Evolutionary conservation across 2,888 invertebrate genomes (phyloP).

Genomic region (Didymodactylos carnosus): DNA sequence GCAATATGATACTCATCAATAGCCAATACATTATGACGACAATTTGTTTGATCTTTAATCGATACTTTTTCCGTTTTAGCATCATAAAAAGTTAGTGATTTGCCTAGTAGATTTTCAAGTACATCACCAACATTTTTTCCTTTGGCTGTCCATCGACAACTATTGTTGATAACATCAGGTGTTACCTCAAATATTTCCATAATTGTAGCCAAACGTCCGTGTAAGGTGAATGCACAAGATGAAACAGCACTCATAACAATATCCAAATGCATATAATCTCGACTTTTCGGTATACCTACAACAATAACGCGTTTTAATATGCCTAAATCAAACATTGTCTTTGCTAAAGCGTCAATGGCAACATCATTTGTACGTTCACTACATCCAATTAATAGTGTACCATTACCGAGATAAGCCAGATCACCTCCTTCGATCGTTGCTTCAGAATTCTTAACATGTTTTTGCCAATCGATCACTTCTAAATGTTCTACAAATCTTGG

Average conservation of each 20-base stretch:
- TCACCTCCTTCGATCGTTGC: background rate
- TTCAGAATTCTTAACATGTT: background rate
- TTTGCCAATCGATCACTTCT: background rate
- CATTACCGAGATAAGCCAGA: background rate
- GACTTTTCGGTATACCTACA: background rate
- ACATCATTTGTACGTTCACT: background rate
- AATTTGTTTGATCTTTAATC: background rate
- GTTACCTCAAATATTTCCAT: background rate
- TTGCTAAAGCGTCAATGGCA: background rate
- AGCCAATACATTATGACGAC: background rate
- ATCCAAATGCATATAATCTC: background rate
- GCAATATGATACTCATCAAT: background rate
- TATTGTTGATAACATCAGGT: background rate
- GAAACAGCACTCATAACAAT: background rate
- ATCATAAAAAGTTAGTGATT: background rate
- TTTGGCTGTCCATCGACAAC: background rate
- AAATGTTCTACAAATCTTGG: background rate
- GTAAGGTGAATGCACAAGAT: background rate
- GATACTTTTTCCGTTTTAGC: background rate
- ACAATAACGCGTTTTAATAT: background rate
- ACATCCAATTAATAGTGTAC: background rate
- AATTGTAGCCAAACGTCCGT: background rate
- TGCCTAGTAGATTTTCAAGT: background rate
- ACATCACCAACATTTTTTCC: background rate
- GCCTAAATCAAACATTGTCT: no score